phyloP scores from a whole-genome alignment of 1,140 invertebrate species.

The Samia ricini region DNA sequence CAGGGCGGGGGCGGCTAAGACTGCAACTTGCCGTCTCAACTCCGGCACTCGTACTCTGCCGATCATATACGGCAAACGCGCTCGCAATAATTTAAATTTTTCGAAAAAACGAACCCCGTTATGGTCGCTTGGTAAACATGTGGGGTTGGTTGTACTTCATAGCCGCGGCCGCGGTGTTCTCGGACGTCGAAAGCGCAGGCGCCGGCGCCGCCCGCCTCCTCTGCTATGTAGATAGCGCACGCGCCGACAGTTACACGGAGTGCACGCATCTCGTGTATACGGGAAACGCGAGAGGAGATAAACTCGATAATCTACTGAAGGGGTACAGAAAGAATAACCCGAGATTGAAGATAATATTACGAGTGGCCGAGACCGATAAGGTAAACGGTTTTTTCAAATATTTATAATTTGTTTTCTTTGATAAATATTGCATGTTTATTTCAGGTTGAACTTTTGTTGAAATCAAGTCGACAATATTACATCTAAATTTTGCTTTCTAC shows the following conservation, averaged over 20 bases:
- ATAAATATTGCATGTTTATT: too few relatives aligned
- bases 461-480: too few relatives aligned
- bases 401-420: not conserved
- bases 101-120: slow-evolving; percentile 35
- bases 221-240: slow-evolving; percentile 66
- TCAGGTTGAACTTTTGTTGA: too few relatives aligned
- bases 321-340: slow-evolving; percentile 71
- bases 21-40: slow-evolving; percentile 36
- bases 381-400: slow-evolving; percentile 30
- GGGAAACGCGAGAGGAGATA: slow-evolving; percentile 64
- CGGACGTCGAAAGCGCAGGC: slow-evolving; percentile 44
- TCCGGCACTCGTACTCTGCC: slow-evolving; percentile 58
- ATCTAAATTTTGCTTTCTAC: too few relatives aligned
- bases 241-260: slow-evolving; percentile 48
- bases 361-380: slow-evolving; percentile 67
- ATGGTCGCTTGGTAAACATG: slow-evolving; percentile 34
- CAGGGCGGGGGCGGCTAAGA: slow-evolving; percentile 67
- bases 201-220: slow-evolving; percentile 70
- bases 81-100: slow-evolving; percentile 30
- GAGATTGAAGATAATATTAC: slow-evolving; percentile 66
- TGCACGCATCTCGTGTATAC: slow-evolving; percentile 76
- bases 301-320: slow-evolving; percentile 62
- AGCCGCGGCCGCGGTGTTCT: slow-evolving; percentile 40
- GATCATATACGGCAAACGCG: slow-evolving; percentile 58
- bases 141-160: slow-evolving; percentile 56